phyloP scores from a whole-genome alignment of 1,140 invertebrate species.

The Lepidotrigona ventralis region DNA sequence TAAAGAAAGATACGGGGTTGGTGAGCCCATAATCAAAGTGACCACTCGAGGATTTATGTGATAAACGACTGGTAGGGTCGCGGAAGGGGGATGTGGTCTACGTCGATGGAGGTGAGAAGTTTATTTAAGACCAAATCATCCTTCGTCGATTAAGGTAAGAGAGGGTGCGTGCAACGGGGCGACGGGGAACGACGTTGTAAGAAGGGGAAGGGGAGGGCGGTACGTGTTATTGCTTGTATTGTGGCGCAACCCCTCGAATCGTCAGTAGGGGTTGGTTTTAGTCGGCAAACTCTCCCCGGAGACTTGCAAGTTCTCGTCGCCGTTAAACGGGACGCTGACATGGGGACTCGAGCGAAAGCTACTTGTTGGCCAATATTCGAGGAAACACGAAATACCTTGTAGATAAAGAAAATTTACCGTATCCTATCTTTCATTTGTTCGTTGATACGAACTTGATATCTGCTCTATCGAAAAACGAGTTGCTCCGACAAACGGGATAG shows the following conservation, averaged over 20 bases:
- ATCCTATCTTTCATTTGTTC: not conserved
- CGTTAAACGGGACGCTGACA: constrained; percentile 57
- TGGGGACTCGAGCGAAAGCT: constrained; percentile 47
- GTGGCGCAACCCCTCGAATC: constrained; percentile 71
- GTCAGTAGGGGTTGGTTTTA: constrained; percentile 71
- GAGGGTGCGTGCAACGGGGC: constrained; percentile 61
- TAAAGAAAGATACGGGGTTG: constrained; percentile 46
- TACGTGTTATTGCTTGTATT: constrained; percentile 78
- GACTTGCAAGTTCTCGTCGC: constrained; percentile 63
- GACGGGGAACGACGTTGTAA: constrained; percentile 38
- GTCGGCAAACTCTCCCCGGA: constrained; percentile 66
- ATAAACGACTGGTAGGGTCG: constrained; percentile 58
- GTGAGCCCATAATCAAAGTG: constrained; percentile 69
- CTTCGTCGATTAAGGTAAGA: constrained; percentile 75
- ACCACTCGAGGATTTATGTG: constrained; percentile 71
- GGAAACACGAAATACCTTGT: not conserved
- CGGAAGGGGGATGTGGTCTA: constrained; percentile 55
- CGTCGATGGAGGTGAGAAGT: constrained; percentile 70
- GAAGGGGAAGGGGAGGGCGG: constrained; percentile 51
- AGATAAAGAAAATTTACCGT: not conserved
- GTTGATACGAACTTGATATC: not conserved
- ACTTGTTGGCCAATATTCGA: constrained; percentile 56
- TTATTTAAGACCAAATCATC: constrained; percentile 77
- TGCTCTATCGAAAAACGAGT: not conserved
- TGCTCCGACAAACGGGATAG: not conserved